phyloP scores from a whole-genome alignment of 2,888 invertebrate genomes.

The Hartigia nigra region DNA sequence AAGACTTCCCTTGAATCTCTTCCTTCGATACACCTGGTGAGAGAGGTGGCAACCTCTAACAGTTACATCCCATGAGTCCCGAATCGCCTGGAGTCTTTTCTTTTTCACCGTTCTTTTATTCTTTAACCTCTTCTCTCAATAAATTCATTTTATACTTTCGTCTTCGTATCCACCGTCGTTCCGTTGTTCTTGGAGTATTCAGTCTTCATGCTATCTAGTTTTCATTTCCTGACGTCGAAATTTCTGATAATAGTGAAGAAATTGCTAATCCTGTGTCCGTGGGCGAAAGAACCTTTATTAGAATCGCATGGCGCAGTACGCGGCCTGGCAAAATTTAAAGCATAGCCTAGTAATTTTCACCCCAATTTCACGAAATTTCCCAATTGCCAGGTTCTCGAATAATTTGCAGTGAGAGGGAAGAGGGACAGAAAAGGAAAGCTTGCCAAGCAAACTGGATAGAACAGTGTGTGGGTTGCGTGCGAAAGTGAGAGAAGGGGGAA shows the following conservation, averaged over 20 bases:
- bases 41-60: not conserved
- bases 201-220: not conserved
- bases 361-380: constrained; percentile 43
- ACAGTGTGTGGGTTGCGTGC: not conserved
- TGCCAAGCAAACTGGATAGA: not conserved
- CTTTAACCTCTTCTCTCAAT: not conserved
- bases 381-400: constrained; percentile 37
- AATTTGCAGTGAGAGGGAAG: constrained; percentile 26
- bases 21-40: constrained; percentile 5
- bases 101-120: no score
- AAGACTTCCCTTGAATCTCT: constrained; percentile 8
- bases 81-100: not conserved
- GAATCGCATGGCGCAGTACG: constrained; percentile 10
- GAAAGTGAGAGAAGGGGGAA: constrained; percentile 1
- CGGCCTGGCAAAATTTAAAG: constrained; percentile 32
- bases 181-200: not conserved
- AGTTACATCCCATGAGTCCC: not conserved
- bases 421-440: constrained; percentile 10
- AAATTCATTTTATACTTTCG: not conserved
- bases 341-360: constrained; percentile 40
- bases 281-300: constrained; percentile 13
- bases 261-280: not conserved
- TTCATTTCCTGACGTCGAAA: not conserved
- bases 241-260: not conserved
- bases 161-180: not conserved